A percentile compares a stretch with the other conserved stretches of the same genome.
Evolutionary conservation across 2,113 vertebrate species (phyloP).

Genomic region (Zosterops pallidus): DNA sequence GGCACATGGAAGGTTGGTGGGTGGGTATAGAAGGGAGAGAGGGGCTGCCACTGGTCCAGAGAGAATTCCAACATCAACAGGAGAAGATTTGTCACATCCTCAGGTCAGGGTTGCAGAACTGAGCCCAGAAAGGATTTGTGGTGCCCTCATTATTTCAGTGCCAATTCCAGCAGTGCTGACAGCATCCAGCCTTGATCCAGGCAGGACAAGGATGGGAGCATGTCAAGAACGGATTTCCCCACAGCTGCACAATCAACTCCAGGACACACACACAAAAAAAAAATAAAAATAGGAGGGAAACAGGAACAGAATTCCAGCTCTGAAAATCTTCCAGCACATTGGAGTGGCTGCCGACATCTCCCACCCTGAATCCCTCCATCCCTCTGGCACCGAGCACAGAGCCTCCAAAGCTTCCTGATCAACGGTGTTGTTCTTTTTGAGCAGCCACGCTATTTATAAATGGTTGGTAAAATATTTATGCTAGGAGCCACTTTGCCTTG

Average conservation of each 20-base stretch:
- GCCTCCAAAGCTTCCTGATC: background rate
- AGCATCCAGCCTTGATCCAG: background rate
- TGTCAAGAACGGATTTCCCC: background rate
- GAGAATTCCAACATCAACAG: background rate
- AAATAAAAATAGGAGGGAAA: background rate
- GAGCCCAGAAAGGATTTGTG: background rate
- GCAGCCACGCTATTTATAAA: conserved; percentile 62
- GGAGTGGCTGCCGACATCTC: background rate
- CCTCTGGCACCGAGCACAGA: background rate
- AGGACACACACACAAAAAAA: background rate
- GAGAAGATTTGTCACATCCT: accelerated
- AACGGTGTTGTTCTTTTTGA: background rate
- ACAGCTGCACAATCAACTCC: background rate
- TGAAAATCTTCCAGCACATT: background rate
- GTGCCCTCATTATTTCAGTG: background rate
- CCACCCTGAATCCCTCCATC: background rate
- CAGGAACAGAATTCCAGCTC: background rate
- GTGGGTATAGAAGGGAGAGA: accelerated
- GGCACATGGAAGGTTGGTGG: accelerated
- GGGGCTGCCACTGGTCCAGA: accelerated
- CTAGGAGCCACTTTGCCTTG: conserved; percentile 38
- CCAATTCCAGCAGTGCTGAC: background rate
- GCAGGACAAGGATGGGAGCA: background rate
- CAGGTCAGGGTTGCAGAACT: background rate
- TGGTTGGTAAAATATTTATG: conserved; percentile 69